Percentiles rank a stretch among this genome's conserved stretches.
These are phyloP conservation scores for Apistogramma diplotaenia DNA, from an alignment of 2,113 vertebrate species.

Conservation along the genomic window DNA sequence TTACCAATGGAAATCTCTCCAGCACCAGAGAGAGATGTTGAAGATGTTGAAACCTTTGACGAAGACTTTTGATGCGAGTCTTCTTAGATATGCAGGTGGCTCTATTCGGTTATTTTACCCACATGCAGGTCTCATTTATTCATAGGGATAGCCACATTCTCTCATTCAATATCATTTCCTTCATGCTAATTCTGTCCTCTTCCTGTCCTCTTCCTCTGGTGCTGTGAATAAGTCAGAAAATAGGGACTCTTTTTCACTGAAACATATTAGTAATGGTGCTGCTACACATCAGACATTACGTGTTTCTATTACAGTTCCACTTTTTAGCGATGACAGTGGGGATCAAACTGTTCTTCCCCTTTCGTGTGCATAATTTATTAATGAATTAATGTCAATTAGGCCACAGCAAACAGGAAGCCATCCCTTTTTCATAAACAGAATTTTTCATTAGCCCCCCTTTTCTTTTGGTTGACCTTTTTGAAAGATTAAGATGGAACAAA, in stretches of 20 bases:
- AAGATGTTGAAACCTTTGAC: slow-evolving; percentile 10
- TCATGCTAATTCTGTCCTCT: background rate
- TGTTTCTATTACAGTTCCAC: background rate
- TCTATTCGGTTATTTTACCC: slow-evolving; percentile 7
- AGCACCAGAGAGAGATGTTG: too few relatives aligned
- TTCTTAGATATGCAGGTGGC: slow-evolving; percentile 16
- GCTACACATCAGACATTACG: slow-evolving; percentile 8
- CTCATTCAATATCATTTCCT: background rate
- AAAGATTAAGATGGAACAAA: slow-evolving; percentile 24
- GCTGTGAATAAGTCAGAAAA: background rate
- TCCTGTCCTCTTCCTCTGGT: background rate
- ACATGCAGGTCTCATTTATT: slow-evolving; percentile 14
- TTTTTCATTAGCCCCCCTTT: slow-evolving; percentile 31
- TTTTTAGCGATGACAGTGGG: background rate
- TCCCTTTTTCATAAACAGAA: slow-evolving; percentile 5
- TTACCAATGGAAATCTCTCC: background rate
- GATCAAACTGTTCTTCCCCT: slow-evolving; percentile 15
- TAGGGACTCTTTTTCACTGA: background rate
- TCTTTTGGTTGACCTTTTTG: slow-evolving; percentile 52
- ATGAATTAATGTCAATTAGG: slow-evolving; percentile 53
- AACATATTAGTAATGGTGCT: background rate
- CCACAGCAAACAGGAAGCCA: slow-evolving; percentile 31
- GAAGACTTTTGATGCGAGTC: background rate
- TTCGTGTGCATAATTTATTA: slow-evolving; percentile 45
- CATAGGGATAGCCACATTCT: background rate